Evolutionary conservation across 2,797 vertebrate species (phyloP).

Genomic region (Dallia pectoralis): DNA sequence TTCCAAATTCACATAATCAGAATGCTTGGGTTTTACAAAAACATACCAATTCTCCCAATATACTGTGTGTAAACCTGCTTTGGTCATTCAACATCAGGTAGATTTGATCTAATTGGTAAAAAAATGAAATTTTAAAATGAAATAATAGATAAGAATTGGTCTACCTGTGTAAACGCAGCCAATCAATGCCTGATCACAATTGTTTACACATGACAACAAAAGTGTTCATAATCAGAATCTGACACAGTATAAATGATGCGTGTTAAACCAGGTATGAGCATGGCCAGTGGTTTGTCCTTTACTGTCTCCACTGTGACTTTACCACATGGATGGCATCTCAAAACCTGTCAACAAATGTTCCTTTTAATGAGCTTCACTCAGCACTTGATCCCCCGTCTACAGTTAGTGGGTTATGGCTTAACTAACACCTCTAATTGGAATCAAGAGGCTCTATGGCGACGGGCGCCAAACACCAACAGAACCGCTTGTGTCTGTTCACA

Average conservation of each 20-base stretch:
- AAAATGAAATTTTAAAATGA: background rate
- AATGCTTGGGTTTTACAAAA: background rate
- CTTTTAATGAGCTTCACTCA: slow-evolving; percentile 64
- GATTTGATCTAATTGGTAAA: background rate
- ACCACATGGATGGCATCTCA: background rate
- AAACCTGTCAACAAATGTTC: slow-evolving; percentile 9
- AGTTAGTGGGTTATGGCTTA: slow-evolving; percentile 46
- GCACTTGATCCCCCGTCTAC: slow-evolving; percentile 47
- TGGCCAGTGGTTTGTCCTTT: background rate
- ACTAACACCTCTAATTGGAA: slow-evolving; percentile 28
- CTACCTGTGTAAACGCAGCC: background rate
- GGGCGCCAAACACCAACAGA: slow-evolving; percentile 37
- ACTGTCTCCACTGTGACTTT: background rate
- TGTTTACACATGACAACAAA: background rate
- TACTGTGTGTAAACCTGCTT: no score
- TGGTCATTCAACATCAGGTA: no score
- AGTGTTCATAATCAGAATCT: background rate
- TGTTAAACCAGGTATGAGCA: background rate
- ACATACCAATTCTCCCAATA: background rate
- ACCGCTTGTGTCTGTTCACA: slow-evolving; percentile 52
- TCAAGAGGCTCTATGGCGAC: slow-evolving; percentile 46
- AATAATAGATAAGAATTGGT: background rate
- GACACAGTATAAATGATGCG: background rate
- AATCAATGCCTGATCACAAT: background rate
- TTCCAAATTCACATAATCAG: background rate